A percentile compares a stretch with the other conserved stretches of the same genome.
Conservation (phyloP, 37 sponge, comb jelly and placozoan species). For the Diacarnus erythraeanus region DNA sequence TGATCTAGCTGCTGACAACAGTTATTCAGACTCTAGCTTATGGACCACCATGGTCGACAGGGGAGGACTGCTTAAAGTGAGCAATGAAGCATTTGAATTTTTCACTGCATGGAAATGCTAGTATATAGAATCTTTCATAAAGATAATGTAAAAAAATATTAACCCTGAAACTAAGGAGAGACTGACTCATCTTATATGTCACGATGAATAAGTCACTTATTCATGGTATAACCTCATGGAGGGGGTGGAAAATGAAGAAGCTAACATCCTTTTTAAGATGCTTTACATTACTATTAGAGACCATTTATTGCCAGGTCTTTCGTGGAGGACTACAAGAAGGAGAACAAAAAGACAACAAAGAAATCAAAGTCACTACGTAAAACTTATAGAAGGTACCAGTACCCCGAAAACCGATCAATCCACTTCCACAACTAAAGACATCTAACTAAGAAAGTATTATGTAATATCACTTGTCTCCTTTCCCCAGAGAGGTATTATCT, state of each 20-base stretch:
- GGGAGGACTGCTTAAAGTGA: background rate
- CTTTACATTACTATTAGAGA: background rate
- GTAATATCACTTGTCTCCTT: too few species aligned
- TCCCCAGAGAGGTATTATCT: too few species aligned
- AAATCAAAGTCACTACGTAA: background rate
- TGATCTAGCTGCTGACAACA: background rate
- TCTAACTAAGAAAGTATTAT: too few species aligned
- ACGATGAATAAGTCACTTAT: background rate
- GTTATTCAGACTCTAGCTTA: background rate
- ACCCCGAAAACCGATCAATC: background rate
- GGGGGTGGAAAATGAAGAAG: background rate
- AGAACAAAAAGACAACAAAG: background rate
- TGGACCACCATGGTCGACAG: background rate
- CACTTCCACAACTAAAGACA: background rate
- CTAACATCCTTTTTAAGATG: background rate
- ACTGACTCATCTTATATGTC: background rate
- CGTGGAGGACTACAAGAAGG: background rate
- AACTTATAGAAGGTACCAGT: background rate
- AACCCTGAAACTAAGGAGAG: background rate
- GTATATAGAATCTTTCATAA: background rate
- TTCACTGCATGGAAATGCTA: background rate
- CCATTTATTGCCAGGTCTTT: background rate
- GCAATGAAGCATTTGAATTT: background rate
- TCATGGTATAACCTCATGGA: background rate
- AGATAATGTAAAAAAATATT: background rate